Evolutionary conservation across 2,113 vertebrate genomes (phyloP), one percentile per base, ranked within the genome.

Genomic region (Macrotus californicus): DNA sequence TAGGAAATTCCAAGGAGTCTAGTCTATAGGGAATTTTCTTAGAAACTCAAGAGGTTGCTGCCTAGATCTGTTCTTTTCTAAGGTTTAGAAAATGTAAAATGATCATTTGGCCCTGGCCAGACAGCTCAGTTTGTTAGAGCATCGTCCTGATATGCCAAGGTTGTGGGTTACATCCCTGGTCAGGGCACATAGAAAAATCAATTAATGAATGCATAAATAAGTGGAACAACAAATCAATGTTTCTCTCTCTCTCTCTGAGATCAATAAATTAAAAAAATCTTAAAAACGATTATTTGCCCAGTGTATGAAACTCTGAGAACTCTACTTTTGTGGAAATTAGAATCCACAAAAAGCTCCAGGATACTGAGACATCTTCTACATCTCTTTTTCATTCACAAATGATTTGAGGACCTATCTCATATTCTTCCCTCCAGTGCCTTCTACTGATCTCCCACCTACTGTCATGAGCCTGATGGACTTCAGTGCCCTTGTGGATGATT

Each of bases 1-100:
- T 95, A 92, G 79, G 94, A 95, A 96, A 96, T 85, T 82, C 67
- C 72, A 67, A 66, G n/a, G 59, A 82, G 19, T 76, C 46, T 84
- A 11, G 19, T 76, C 39, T 84, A 9, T 84, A 85, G 52, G 48
- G 19, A 94, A 5, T n/a, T 21, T 41, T 86, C 4, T 64, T 86
- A 87, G 61, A 89, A 83, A 83, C 67, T 29, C 18, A 64, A 61
- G 16, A 82, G 41, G 39, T 64, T 34, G 56, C 56, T 83, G 56
- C 39, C 22, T 89, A 43, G 39, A 34, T 43, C 59, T 90, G 16
- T 43, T 70, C 2, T 89, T 19, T 41, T 69, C 75, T 34, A 73
- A 85, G 67, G 39, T 64, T 84, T 87, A 76, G 83, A 70, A 66
- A 88, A 70, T 83, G 31, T 87, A 36, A 56, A 89, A 70, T 56